Conservation (phyloP, 1,140 invertebrate species). For the Probaryconus sp. region DNA sequence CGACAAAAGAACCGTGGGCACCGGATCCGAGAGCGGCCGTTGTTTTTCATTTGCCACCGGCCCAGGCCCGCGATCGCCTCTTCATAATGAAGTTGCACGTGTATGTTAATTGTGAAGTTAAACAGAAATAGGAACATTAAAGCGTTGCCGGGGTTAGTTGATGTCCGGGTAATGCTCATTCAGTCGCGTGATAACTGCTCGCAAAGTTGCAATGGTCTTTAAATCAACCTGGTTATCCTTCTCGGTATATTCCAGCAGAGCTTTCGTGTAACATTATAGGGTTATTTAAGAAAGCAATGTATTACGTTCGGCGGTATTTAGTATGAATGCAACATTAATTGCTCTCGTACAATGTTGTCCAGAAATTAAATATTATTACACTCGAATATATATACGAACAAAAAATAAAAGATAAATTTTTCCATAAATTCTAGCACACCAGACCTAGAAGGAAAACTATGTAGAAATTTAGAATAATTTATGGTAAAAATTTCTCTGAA, state of each 20-base stretch:
- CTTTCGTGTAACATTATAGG: conserved; percentile 53
- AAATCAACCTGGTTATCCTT: conserved; percentile 68
- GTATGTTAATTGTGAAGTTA: conserved; percentile 75
- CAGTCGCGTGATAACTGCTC: conserved; percentile 69
- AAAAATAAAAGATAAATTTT: too few relatives aligned
- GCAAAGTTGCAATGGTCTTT: conserved; percentile 67
- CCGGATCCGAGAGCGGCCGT: conserved; percentile 22
- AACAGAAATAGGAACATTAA: conserved; percentile 75
- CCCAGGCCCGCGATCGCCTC: conserved; percentile 42
- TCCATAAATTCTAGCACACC: too few relatives aligned
- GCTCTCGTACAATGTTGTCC: too few relatives aligned
- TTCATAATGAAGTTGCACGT: conserved; percentile 71
- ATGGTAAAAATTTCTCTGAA: too few relatives aligned
- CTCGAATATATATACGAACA: too few relatives aligned
- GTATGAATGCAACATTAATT: not conserved
- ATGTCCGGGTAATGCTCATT: conserved; percentile 70
- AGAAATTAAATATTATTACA: too few relatives aligned
- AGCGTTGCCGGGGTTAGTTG: conserved; percentile 63
- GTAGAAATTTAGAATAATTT: too few relatives aligned
- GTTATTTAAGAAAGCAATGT: conserved; percentile 44
- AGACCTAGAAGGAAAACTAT: too few relatives aligned
- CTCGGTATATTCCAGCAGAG: conserved; percentile 43
- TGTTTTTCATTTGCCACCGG: conserved; percentile 60
- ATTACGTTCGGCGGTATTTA: conserved; percentile 15
- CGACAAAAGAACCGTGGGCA: conserved; percentile 58